Base-by-base conservation (phyloP, 2,888 invertebrate genomes). In the Polydrusus cervinus region DNA sequence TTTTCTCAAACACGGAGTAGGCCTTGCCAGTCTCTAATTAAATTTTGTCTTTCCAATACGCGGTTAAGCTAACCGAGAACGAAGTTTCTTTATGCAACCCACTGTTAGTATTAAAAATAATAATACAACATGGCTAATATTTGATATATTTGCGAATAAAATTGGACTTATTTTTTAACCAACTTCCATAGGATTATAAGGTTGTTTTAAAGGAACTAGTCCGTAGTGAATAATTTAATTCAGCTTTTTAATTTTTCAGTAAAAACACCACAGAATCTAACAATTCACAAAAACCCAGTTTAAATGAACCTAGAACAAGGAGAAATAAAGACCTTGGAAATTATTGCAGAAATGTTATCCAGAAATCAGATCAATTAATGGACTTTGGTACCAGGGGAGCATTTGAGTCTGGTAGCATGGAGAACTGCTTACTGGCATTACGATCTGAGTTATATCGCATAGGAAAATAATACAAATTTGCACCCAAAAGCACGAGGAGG, bases 301-400 rank as follows among this genome's bases (percentile, higher is more conserved):
- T 57, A 66, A 38, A 57, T n/a, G 66, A 67, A 60, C 18, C 55
- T 8, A 47, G 70, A 51, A 13, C 51, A 30, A 49, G 69, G 34
- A 57, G 66, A 65, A 65, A 18, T 60, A 60, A 18, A 60, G 0
- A 60, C 16, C 14, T 70, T n/a, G 10, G 55, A 40, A 18, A 65
- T 20, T 57, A 70, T 30, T 74, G 74, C n/a, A 49, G 38, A 25
- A 47, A 66, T 45, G 40, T 74, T 18, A 34, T 65, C 20, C 53
- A 60, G 16, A 74, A 70, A 65, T 60, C 57, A 11, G 60, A 25
- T n/a, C 49, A 34, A 30, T 7, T 53, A 18, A 38, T 74, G 70
- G 74, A 74, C 60, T 74, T 74, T 70, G 74, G 74, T 9, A 74
- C 74, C 16, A 69, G 74, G 34, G 38, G 38, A 57, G 70, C 70